These are phyloP conservation scores for Chrysotoxum bicinctum DNA, from an alignment of 2,888 invertebrate species.

Conservation along the genomic window DNA sequence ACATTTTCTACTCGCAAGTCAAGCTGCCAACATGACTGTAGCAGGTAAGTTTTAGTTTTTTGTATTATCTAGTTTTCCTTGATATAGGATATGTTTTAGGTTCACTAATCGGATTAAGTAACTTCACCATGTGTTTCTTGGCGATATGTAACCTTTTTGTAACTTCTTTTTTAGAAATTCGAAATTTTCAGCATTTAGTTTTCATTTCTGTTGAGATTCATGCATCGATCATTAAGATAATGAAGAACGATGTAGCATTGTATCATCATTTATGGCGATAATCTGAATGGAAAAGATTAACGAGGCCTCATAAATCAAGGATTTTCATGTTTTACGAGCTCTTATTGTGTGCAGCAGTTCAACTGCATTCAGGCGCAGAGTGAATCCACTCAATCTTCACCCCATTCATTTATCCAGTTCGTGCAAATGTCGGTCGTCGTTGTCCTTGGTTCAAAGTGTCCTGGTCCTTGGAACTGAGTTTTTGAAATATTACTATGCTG, in stretches of 20 bases:
- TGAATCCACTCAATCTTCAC: slow-evolving; percentile 67
- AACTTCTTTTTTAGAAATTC: not conserved
- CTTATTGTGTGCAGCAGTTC: slow-evolving; percentile 60
- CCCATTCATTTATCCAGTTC: slow-evolving; percentile 30
- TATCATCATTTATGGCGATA: slow-evolving; percentile 52
- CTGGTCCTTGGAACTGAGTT: slow-evolving; percentile 41
- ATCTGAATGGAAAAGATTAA: slow-evolving; percentile 55
- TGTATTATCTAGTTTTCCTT: not conserved
- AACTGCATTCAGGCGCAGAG: slow-evolving; percentile 60
- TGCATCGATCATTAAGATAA: slow-evolving; percentile 39
- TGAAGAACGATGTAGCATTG: slow-evolving; percentile 31
- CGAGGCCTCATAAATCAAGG: slow-evolving; percentile 66
- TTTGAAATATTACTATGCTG: slow-evolving; percentile 66
- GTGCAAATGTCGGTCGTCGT: slow-evolving; percentile 43
- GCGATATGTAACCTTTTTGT: not conserved
- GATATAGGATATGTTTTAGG: not conserved
- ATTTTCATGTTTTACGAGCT: slow-evolving; percentile 65
- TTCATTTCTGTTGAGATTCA: not conserved
- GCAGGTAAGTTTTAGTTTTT: slow-evolving; percentile 81
- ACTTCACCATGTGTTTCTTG: not conserved
- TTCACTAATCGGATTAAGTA: not conserved
- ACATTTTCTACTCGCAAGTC: slow-evolving; percentile 83
- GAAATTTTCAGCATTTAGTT: not conserved
- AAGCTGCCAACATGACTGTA: slow-evolving; percentile 84
- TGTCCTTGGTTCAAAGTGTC: slow-evolving; percentile 39